These are phyloP conservation scores for Crotalus helleri DNA, from an alignment of 2,113 vertebrate species.

Conservation along the genomic window DNA sequence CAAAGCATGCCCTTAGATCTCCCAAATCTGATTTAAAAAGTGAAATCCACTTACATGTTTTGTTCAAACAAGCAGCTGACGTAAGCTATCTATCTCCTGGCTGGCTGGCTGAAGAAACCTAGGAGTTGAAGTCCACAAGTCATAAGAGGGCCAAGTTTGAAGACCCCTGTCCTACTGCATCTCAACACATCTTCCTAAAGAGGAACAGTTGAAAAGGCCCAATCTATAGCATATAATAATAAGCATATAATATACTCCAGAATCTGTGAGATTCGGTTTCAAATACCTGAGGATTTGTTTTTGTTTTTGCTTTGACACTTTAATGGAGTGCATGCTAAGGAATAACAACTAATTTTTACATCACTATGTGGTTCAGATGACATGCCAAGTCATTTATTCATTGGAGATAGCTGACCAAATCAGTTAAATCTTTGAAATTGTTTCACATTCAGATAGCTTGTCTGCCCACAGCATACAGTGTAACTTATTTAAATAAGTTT, in stretches of 20 bases:
- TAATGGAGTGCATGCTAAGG: not conserved
- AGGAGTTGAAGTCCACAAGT: too few relatives aligned
- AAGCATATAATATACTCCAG: not conserved
- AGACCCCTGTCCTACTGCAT: not conserved
- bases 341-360: not conserved
- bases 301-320: too few relatives aligned
- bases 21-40: conserved; percentile 44
- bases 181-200: not conserved
- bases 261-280: not conserved
- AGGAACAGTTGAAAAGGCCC: not conserved
- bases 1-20: conserved; percentile 31
- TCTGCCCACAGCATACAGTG: not conserved
- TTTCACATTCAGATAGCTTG: not conserved
- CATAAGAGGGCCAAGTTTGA: too few relatives aligned
- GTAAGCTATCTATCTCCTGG: not conserved
- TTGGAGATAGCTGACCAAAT: not conserved
- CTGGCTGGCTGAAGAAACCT: too few relatives aligned
- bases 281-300: not conserved
- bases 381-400: not conserved
- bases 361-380: not conserved
- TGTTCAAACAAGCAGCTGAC: conserved; percentile 7
- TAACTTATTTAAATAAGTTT: not conserved
- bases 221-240: not conserved
- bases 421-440: not conserved
- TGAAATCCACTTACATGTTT: conserved; percentile 47